Base-by-base conservation (phyloP, 2,888 invertebrate species). In the Embidobia sp. region DNA sequence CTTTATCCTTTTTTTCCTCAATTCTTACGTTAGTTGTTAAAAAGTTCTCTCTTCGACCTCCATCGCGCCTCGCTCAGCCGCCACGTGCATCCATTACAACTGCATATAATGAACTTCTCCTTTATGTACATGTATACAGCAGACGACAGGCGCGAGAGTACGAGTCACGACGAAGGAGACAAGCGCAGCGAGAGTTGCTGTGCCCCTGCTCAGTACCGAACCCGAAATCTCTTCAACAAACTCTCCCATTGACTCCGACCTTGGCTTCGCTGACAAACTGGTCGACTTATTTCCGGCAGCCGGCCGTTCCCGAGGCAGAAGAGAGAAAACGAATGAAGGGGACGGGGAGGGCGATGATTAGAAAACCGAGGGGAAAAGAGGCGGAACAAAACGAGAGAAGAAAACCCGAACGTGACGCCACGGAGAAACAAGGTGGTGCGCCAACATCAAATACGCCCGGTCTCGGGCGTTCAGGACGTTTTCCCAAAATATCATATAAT, bases 111-210 rank as follows among this genome's bases (percentile, higher is more conserved):
- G 59, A 59, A 64, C 46, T 66, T 76, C 26, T 57, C 29, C 33
- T 49, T 49, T 72, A 77, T 77, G 70, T 76, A 76, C 76, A 77
- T 70, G 64, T 70, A 70, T 66, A 70, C 70, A 70, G 64, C 49
- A 67, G 67, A 55, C 22, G 63, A 63, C 51, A 66, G 57, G 53
- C 59, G 72, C 53, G 48, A 66, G n/a, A 61, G 31, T 61, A 51
- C 55, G 48, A 35, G 44, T 49, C 35, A 61, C 46, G 26, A 46
- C 46, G 26, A 22, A 22, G 6, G 42, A 19, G 19, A 55, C 19
- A 29, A 42, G 13, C 49, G n/a, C n/a, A n/a, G n/a, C n/a, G n/a
- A n/a, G n/a, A n/a, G n/a, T n/a, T n/a, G n/a, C n/a, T n/a, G n/a
- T n/a, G n/a, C n/a, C n/a, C n/a, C n/a, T n/a, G n/a, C n/a, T n/a